Base-by-base conservation (phyloP, 2,888 invertebrate genomes). In the Patella ulyssiponensis region DNA sequence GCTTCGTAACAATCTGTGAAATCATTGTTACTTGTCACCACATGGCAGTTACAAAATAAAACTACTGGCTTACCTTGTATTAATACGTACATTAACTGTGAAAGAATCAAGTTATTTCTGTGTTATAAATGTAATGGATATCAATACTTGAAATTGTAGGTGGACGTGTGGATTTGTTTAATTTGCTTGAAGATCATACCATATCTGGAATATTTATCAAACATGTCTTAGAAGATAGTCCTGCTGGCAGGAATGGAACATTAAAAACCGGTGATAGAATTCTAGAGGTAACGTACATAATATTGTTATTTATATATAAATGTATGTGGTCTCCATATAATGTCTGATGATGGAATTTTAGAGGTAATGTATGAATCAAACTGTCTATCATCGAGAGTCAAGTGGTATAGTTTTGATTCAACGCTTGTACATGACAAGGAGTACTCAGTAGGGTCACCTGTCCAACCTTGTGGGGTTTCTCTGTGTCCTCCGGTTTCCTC, bases 131-230 rank as follows among this genome's bases (percentile, higher is more conserved):
- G 20, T 76, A 56, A 27, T 58, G 15, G 3, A 51, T 73, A 56
- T 74, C 0, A 20, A 14, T 17, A 12, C 9, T 44, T 44, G 5
- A 9, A 53, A 20, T 82, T 82, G 12, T 83, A 90, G 90, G 90
- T 78, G 90, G 90, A 14, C 84, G 88, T 73, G 88, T 89, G 23
- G 89, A 96, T 88, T 93, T 96, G 85, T 95, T 94, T 86, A 94
- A 95, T 78, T 94, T 94, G 72, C 93, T 94, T 81, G 94, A 94
- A 76, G 95, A 95, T 76, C 94, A 93, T 80, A 93, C 94, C 73
- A 94, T 98, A 84, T 95, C 97, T 78, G 99, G 99, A 9, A 98
- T 99, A 90, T 99, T 99, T 92, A 97, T 99, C 90, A 99, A 99
- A 92, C 97, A 97, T 88, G 98, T 99, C 0, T 94, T 98, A 17